Percentiles rank a stretch among this genome's conserved stretches.
phyloP scores from a whole-genome alignment of 2,113 vertebrate species.

The Phodopus roborovskii region DNA sequence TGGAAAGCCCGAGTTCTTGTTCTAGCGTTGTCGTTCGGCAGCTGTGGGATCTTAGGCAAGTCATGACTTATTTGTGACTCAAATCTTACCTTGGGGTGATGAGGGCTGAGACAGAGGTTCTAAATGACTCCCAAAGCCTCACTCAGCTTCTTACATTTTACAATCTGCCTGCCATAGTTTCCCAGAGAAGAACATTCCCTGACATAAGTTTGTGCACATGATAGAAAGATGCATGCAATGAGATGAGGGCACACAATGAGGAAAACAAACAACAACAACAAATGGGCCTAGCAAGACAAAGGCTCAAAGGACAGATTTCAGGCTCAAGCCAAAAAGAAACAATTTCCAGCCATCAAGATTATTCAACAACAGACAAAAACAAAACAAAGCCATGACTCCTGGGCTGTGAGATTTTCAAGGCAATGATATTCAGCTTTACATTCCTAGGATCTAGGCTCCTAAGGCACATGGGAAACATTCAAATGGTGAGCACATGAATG shows the following conservation, averaged over 20 bases:
- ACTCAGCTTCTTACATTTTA: neutral
- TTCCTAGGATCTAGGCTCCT: neutral
- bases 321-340: slow-evolving; percentile 4
- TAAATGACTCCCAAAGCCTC: slow-evolving; percentile 21
- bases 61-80: slow-evolving; percentile 63
- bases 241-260: neutral
- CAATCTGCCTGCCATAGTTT: neutral
- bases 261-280: neutral
- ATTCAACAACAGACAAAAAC: neutral
- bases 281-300: neutral
- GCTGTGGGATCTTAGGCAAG: slow-evolving; percentile 58
- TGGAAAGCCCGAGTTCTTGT: slow-evolving; percentile 32
- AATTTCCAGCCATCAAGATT: neutral
- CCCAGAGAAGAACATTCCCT: neutral
- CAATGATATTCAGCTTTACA: neutral
- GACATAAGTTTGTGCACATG: neutral
- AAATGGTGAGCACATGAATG: neutral
- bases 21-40: slow-evolving; percentile 35
- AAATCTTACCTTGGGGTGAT: slow-evolving; percentile 41
- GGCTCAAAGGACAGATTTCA: neutral
- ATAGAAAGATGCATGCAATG: neutral
- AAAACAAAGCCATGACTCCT: neutral
- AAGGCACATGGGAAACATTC: neutral
- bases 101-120: slow-evolving; percentile 8
- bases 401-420: neutral